Evolutionary conservation across 2,888 invertebrate genomes (phyloP).

Genomic region (Unio pictorum): DNA sequence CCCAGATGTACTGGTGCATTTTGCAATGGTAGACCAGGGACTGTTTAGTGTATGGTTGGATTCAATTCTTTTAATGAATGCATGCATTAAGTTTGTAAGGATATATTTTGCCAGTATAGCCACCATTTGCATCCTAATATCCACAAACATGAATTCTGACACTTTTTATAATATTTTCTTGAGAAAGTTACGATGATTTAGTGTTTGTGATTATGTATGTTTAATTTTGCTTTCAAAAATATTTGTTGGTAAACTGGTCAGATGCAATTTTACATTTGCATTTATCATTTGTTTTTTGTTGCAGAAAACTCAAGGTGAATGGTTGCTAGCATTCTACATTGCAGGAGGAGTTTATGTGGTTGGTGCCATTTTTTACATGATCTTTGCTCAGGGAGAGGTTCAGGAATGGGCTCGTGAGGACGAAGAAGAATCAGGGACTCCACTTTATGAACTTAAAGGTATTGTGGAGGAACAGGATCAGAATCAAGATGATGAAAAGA

Average conservation of each 20-base stretch:
- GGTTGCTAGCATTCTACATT: slow-evolving; percentile 56
- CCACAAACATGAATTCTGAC: too few relatives aligned
- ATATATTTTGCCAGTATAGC: too few relatives aligned
- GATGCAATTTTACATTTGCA: neutral
- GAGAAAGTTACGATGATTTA: too few relatives aligned
- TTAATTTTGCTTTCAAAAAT: neutral
- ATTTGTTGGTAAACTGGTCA: neutral
- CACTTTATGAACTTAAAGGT: slow-evolving; percentile 18
- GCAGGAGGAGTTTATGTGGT: slow-evolving; percentile 48
- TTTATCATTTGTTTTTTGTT: slow-evolving; percentile 5
- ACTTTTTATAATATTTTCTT: too few relatives aligned
- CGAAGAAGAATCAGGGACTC: slow-evolving; percentile 17
- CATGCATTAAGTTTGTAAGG: too few relatives aligned
- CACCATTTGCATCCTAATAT: too few relatives aligned
- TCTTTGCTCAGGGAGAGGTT: slow-evolving; percentile 50
- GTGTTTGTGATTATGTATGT: neutral
- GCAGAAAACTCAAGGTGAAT: slow-evolving; percentile 52
- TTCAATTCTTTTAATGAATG: too few relatives aligned
- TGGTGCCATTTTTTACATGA: slow-evolving; percentile 51
- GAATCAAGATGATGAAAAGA: slow-evolving; percentile 15
- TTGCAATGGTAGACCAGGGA: too few relatives aligned
- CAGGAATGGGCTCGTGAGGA: slow-evolving; percentile 50
- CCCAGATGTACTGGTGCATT: too few relatives aligned
- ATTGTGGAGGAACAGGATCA: slow-evolving; percentile 29
- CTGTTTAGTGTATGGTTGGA: too few relatives aligned